These are phyloP conservation scores for Ascaphus truei DNA, from an alignment of 2,113 vertebrate genomes.

Conservation along the genomic window DNA sequence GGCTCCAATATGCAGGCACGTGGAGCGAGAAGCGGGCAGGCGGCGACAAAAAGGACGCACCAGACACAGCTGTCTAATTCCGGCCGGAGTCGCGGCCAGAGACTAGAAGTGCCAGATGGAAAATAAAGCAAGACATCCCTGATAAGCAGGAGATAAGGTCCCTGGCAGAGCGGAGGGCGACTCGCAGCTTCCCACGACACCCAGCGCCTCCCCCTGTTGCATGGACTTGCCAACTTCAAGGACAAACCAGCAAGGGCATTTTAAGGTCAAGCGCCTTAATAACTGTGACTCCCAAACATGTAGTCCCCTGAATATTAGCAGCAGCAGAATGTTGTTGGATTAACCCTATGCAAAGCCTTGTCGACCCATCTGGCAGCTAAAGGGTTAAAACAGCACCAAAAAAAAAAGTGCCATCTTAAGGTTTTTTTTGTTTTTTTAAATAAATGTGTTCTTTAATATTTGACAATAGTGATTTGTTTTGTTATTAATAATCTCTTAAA, in stretches of 20 bases:
- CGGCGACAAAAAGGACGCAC: background rate
- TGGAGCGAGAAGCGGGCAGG: background rate
- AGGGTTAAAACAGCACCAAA: no score
- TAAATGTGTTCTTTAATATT: no score
- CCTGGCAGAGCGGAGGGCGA: background rate
- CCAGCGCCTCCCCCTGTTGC: background rate
- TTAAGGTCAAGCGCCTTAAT: background rate
- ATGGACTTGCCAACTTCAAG: background rate
- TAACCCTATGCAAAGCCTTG: no score
- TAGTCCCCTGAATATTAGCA: no score
- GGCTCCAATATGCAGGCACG: background rate
- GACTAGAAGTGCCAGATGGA: conserved; percentile 26
- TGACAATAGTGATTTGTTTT: no score
- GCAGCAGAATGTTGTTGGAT: no score
- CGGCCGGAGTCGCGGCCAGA: conserved; percentile 11
- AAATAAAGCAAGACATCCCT: conserved; percentile 6
- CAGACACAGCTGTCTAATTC: conserved; percentile 18
- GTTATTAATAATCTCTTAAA: no score
- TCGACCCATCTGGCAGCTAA: no score
- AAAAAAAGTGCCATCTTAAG: no score
- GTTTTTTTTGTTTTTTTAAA: no score
- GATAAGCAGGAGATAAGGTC: conserved; percentile 12
- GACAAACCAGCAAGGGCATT: background rate
- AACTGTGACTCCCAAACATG: no score
- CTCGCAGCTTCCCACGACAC: conserved; percentile 15